Evolutionary conservation across 2,888 invertebrate genomes (phyloP).

Genomic region (Clostera curtula): DNA sequence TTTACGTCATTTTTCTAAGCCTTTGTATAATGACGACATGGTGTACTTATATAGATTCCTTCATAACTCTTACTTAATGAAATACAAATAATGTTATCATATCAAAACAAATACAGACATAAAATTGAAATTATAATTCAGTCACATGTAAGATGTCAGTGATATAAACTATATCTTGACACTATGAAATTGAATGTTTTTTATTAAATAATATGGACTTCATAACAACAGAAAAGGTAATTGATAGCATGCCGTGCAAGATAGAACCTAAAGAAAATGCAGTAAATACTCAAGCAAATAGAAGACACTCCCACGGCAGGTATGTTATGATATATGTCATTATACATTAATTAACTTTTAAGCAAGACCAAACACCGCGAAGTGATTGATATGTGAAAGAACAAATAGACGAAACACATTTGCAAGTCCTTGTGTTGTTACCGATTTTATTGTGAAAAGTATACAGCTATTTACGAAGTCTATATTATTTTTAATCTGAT

Average conservation of each 20-base stretch:
- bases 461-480: too few species aligned
- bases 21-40: too few species aligned
- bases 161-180: too few species aligned
- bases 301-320: slow-evolving; percentile 9
- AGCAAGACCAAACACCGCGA: background rate
- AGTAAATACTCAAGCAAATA: slow-evolving; percentile 1
- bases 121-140: too few species aligned
- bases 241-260: slow-evolving; percentile 3
- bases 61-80: too few species aligned
- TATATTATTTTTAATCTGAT: slow-evolving; percentile 1
- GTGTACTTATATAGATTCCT: too few species aligned
- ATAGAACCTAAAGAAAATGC: slow-evolving; percentile 11
- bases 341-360: background rate
- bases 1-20: too few species aligned
- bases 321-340: slow-evolving; percentile 5
- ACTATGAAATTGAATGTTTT: too few species aligned
- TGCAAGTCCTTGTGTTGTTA: slow-evolving; percentile 3
- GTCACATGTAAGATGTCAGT: too few species aligned
- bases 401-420: background rate
- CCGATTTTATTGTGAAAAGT: too few species aligned
- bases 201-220: slow-evolving; percentile 8
- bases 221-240: slow-evolving; percentile 10
- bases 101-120: too few species aligned
- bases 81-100: too few species aligned
- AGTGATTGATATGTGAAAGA: background rate